These are phyloP conservation scores for Heliothis virescens DNA, from an alignment of 1,140 invertebrate species.

Conservation along the genomic window DNA sequence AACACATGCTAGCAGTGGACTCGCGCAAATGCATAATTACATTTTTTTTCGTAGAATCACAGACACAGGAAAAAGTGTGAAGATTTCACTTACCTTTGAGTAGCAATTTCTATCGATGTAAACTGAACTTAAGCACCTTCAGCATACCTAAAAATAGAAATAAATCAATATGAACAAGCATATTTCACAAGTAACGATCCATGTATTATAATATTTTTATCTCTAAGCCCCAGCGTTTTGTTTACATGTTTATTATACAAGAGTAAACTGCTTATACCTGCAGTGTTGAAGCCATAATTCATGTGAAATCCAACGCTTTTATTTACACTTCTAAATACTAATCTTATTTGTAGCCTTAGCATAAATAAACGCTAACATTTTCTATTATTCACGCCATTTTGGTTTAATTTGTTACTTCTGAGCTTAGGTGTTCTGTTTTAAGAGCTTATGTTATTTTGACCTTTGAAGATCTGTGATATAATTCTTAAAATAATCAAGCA, in stretches of 20 bases:
- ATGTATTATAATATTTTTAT: too few relatives aligned
- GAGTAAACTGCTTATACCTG: neutral
- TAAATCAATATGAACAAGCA: too few relatives aligned
- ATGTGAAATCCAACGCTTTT: neutral
- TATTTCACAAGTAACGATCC: too few relatives aligned
- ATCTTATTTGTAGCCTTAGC: slow-evolving; percentile 14
- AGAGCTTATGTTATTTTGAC: neutral
- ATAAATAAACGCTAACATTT: slow-evolving; percentile 24
- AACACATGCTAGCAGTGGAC: too few relatives aligned
- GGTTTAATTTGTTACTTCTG: neutral
- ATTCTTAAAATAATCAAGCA: too few relatives aligned
- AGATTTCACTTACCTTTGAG: too few relatives aligned
- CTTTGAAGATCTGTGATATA: neutral
- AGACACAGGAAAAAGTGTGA: too few relatives aligned
- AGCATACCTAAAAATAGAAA: too few relatives aligned
- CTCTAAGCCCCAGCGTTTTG: neutral
- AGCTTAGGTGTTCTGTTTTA: neutral
- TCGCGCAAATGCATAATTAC: too few relatives aligned
- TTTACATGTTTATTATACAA: neutral
- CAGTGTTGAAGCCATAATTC: neutral
- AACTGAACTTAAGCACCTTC: too few relatives aligned
- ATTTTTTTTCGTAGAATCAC: too few relatives aligned
- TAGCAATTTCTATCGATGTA: too few relatives aligned
- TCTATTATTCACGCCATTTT: slow-evolving; percentile 2
- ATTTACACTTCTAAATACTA: neutral